Evolutionary conservation across 2,888 invertebrate genomes (phyloP), one percentile per base, ranked within the genome.

Genomic region (Dendrolimus pini): DNA sequence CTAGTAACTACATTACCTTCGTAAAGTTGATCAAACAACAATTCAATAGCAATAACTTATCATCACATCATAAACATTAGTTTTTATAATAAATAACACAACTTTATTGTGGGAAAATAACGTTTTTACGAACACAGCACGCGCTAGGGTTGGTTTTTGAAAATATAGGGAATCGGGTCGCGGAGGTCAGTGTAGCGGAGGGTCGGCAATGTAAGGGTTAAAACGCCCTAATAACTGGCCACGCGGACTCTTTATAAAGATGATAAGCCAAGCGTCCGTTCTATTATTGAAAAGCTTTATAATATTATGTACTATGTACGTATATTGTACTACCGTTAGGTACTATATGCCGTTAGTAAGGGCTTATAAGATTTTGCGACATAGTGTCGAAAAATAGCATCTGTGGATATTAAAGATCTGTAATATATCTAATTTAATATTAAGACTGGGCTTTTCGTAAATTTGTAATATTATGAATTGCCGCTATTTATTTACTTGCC

Each of bases 191-290:
- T 74, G 69, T 64, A 57, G 69, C 65, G 64, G 30, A 74, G 76
- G 81, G 77, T 69, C 60, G 73, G 64, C 70, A 30, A 57, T 59
- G 75, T 47, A 81, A 85, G 88, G 89, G 87, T 83, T 85, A 77
- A 78, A 80, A 77, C 82, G 79, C 85, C 86, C 84, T 82, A 82
- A 82, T 82, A 79, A 83, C 82, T 82, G 83, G 74, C 70, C 83
- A 75, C 67, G 72, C 65, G 77, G 71, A 65, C 65, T 62, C 30
- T 30, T 30, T 30, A 47, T 47, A 47, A 58, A 60, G 59, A 70
- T 61, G 59, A 59, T 41, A 54, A 56, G 3, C 30, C 9, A 12
- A 47, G 47, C 47, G 47, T 47, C 47, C 47, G 47, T 47, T 47
- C 47, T 7, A 10, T 47, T 47, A 12, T 47, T 47, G 9, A 47